Evolutionary conservation across 1,140 invertebrate species (phyloP), one percentile per base, ranked within the genome.

Genomic region (Drosophila sturtevanti): DNA sequence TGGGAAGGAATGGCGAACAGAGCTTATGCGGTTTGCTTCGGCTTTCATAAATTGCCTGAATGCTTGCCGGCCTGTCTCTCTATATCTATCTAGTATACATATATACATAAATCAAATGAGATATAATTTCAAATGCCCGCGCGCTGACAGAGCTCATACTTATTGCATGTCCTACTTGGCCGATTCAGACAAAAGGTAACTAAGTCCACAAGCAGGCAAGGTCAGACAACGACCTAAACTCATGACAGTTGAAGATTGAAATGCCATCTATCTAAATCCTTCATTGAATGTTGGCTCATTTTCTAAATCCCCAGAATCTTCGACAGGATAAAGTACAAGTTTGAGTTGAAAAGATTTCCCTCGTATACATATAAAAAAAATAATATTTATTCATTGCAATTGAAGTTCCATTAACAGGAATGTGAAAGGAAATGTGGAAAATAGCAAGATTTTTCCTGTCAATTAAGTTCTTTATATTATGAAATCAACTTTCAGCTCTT

Each of bases 61-160:
- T 77, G 62, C 75, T 63, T 63, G 37, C 54, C 21, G 63, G 54
- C 58, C 18, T 14, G 56, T 68, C 44, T 68, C 63, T 77, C 14
- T 38, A 70, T 62, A 72, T 66, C 71, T 60, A 65, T 63, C 68
- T 64, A 52, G 68, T 59, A 68, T 61, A 62, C 38, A 65, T 61
- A 62, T 44, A 65, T 56, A 67, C 75, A 86, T 86, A 86, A 87
- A 87, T 86, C 82, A 86, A 76, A 64, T 52, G 58, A 51, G 62
- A 72, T 62, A 72, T 65, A 67, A 64, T 72, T 72, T 51, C 34
- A 52, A 41, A 44, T 41, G 18, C 41, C 38, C 1, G 48, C 41
- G 6, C 38, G 60, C 77, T 84, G 81, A 80, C 81, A 72, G 71
- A 62, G 60, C 67, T 77, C 69, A 77, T 63, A 31, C 37, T 52